phyloP scores from a whole-genome alignment of 1,140 invertebrate species.

The Drosophila mauritiana region DNA sequence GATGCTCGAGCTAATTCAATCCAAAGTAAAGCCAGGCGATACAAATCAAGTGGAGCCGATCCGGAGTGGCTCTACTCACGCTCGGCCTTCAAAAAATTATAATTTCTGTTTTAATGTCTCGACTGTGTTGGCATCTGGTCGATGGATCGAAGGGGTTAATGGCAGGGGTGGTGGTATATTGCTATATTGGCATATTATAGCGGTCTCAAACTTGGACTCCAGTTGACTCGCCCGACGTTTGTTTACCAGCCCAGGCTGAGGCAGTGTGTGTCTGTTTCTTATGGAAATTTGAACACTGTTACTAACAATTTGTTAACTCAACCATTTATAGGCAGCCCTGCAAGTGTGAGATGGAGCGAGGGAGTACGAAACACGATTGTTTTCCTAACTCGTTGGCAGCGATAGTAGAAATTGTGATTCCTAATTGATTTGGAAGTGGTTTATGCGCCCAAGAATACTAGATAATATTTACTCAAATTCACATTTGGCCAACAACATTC shows the following conservation, averaged over 20 bases:
- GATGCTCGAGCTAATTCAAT: conserved; percentile 37
- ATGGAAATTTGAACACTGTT: conserved; percentile 69
- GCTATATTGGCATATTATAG: conserved; percentile 1
- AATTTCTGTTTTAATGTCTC: conserved; percentile 74
- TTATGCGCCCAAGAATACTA: conserved; percentile 6
- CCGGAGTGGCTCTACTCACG: conserved; percentile 40
- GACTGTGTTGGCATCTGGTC: conserved; percentile 20
- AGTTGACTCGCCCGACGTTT: conserved; percentile 57
- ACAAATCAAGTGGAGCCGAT: conserved; percentile 30
- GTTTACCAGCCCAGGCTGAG: conserved; percentile 36
- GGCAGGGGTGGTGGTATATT: conserved; percentile 1
- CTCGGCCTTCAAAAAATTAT: conserved; percentile 80
- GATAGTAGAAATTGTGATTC: conserved; percentile 17
- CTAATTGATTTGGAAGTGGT: conserved; percentile 16
- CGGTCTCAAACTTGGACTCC: conserved; percentile 23
- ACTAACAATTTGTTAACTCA: conserved; percentile 72
- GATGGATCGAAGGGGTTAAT: conserved; percentile 3
- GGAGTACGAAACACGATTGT: conserved; percentile 15
- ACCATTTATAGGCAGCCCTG: conserved; percentile 48
- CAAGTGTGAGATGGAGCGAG: conserved; percentile 1
- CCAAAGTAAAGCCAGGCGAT: conserved; percentile 15
- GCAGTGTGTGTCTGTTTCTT: conserved; percentile 8
- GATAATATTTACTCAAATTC: background rate
- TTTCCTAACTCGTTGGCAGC: conserved; percentile 36
- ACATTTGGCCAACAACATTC: background rate